phyloP scores from a whole-genome alignment of 2,113 vertebrate genomes.

The Natator depressus region DNA sequence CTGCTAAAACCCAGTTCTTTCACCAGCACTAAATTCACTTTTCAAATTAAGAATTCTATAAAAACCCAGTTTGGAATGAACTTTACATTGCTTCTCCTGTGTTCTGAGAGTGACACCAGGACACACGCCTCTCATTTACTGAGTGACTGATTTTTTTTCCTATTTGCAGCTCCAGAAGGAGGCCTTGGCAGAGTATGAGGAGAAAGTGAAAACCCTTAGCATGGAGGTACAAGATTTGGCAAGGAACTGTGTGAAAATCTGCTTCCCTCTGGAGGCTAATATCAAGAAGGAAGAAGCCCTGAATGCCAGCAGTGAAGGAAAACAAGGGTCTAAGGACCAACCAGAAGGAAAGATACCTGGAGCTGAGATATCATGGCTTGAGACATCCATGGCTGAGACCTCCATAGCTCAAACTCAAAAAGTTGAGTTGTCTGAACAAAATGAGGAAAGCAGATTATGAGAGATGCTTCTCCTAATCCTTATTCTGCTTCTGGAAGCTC shows the following conservation, averaged over 20 bases:
- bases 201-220: conserved; percentile 80
- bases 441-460: conserved; percentile 59
- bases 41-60: neutral
- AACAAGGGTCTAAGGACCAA: neutral
- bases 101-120: neutral
- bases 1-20: neutral
- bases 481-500: neutral
- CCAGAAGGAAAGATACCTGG: neutral
- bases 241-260: conserved; percentile 76
- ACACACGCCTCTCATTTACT: neutral
- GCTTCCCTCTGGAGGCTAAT: conserved; percentile 77
- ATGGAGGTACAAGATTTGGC: conserved; percentile 81
- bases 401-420: neutral
- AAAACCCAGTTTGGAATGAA: neutral
- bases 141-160: neutral
- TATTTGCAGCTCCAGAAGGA: conserved; percentile 85
- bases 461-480: neutral
- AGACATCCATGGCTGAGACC: neutral
- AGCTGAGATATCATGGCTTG: neutral
- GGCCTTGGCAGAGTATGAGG: conserved; percentile 79
- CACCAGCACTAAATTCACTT: neutral
- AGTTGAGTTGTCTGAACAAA: neutral
- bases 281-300: neutral
- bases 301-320: neutral
- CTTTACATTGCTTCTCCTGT: accelerated